Base-by-base conservation (phyloP, 2,888 invertebrate genomes). In the Microctonus aethiopoides region DNA sequence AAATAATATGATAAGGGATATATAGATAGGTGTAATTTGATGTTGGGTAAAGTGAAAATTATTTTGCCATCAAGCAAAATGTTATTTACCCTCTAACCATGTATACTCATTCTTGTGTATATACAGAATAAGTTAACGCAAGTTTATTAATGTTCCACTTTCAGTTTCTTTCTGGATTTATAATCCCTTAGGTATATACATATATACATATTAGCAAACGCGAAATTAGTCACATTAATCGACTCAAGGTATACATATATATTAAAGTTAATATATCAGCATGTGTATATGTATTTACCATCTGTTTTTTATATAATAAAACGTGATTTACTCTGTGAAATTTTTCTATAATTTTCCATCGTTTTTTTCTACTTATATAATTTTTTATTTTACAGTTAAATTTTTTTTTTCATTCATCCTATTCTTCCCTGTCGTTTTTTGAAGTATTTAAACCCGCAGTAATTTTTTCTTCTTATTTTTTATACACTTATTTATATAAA, bases 141-240 rank as follows among this genome's bases (percentile, higher is more conserved):
- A 34, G 57, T 51, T 60, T 60, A 59, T 67, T 67, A 51, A 67
- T 67, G 46, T 26, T 7, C 51, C 24, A 16, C 16, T 52, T 26
- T 56, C 7, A 13, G 34, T 51, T 36, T 34, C 36, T 54, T 54
- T 24, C 54, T 41, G 63, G 69, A 70, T 67, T 72, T 75, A 73
- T 75, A 75, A 73, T 69, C 70, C 67, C 59, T 29, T 39, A 70
- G 16, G 1, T 46, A 11, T 4, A 16, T 16, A 36, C 36, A n/a
- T n/a, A 39, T 39, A 39, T 13, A 13, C 13, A 46, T 7, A 46
- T 16, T 4, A 71, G 68, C 75, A 61, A 69, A 75, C 70, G 63
- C 59, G 32, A 59, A 70, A 75, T 75, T 74, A 75, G 72, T 75
- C 75, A 75, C 70, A 70, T 70, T 75, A 75, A 75, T 75, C 71